A percentile compares a stretch with the other conserved stretches of the same genome.
Evolutionary conservation across 2,113 vertebrate species (phyloP).

Genomic region (Paramormyrops kingsleyae): DNA sequence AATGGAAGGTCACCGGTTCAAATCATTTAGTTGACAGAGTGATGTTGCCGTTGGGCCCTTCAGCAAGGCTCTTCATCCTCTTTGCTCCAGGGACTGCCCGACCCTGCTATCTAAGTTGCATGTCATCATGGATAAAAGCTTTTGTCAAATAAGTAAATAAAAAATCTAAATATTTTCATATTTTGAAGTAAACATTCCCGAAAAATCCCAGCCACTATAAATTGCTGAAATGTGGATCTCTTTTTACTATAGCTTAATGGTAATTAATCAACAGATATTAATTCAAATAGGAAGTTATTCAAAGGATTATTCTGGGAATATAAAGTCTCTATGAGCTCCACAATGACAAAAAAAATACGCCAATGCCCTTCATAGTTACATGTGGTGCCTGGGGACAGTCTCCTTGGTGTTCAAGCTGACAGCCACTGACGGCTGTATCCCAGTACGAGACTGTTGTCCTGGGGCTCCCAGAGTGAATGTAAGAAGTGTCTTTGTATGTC

Average conservation of each 20-base stretch:
- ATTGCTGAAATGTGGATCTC: neutral
- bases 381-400: neutral
- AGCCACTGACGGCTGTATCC: neutral
- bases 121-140: neutral
- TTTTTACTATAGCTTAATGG: neutral
- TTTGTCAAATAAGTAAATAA: neutral
- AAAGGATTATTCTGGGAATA: neutral
- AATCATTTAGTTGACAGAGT: neutral
- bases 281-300: neutral
- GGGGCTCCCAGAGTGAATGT: slow-evolving; percentile 15
- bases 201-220: neutral
- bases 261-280: neutral
- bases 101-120: neutral
- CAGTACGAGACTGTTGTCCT: neutral
- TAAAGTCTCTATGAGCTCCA: neutral
- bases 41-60: neutral
- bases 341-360: neutral
- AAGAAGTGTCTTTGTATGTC: neutral
- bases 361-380: neutral
- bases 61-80: neutral
- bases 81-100: neutral
- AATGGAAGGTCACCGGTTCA: neutral
- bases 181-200: neutral
- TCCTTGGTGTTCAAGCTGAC: neutral
- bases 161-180: neutral